Evolutionary conservation across 2,113 vertebrate genomes (phyloP).

Genomic region (Aleadryas rufinucha): DNA sequence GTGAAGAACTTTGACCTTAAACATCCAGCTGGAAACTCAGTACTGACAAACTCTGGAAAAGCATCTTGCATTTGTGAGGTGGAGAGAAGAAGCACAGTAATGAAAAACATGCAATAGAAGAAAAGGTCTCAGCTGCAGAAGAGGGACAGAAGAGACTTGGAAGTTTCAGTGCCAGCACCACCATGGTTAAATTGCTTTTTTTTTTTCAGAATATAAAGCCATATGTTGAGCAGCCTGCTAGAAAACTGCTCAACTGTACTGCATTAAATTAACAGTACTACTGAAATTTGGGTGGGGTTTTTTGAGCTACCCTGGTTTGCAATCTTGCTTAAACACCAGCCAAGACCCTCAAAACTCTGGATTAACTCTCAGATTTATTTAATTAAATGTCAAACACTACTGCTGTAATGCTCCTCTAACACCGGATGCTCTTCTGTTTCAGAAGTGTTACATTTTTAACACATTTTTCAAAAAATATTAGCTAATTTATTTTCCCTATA

Average conservation of each 20-base stretch:
- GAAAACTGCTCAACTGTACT: not conserved
- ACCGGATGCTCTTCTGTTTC: not conserved
- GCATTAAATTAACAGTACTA: not conserved
- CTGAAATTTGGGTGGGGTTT: not conserved
- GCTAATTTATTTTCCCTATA: not conserved
- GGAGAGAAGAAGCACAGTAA: not conserved
- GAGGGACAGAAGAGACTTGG: not conserved
- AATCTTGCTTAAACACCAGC: not conserved
- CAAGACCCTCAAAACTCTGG: not conserved
- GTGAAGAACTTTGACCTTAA: constrained; percentile 7
- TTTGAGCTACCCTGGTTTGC: not conserved
- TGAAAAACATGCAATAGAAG: not conserved
- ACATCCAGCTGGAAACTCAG: not conserved
- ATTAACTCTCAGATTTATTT: not conserved
- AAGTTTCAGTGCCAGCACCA: not conserved
- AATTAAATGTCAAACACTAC: not conserved
- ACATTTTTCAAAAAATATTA: not conserved
- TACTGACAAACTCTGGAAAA: not conserved
- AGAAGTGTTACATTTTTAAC: not conserved
- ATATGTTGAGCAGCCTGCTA: not conserved
- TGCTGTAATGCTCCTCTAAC: rapidly evolving
- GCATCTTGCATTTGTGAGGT: not conserved
- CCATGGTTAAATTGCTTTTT: not conserved
- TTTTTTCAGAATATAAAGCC: not conserved
- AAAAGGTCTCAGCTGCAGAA: not conserved